These are phyloP conservation scores for Chaetodon trifascialis DNA, from an alignment of 2,113 vertebrate species.

Conservation along the genomic window DNA sequence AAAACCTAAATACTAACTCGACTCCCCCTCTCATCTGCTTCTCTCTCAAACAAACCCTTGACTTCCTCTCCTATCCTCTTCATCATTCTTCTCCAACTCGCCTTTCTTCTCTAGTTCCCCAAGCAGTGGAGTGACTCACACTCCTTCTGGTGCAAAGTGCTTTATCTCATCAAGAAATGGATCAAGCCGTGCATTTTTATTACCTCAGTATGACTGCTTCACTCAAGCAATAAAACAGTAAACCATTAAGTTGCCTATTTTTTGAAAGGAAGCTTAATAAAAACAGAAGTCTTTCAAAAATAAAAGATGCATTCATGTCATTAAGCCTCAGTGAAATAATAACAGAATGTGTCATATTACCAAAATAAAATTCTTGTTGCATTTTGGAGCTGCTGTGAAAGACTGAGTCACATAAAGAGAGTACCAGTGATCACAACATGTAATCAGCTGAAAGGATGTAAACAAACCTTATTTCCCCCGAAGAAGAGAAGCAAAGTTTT, in stretches of 20 bases:
- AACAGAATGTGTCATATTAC: neutral
- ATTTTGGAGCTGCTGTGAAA: neutral
- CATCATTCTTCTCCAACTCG: neutral
- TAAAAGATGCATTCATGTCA: neutral
- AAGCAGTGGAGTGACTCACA: constrained; percentile 21
- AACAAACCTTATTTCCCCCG: neutral
- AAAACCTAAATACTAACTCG: neutral
- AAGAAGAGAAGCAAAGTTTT: neutral
- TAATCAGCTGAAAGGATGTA: neutral
- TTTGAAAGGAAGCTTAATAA: constrained; percentile 12
- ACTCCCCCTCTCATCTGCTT: neutral
- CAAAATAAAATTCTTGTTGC: neutral
- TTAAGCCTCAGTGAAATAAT: neutral
- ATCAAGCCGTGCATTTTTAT: constrained; percentile 19
- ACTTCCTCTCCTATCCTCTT: constrained; percentile 6
- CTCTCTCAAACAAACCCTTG: neutral
- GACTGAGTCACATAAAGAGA: neutral
- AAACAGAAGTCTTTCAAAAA: neutral
- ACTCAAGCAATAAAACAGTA: constrained; percentile 3
- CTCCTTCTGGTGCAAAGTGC: constrained; percentile 13
- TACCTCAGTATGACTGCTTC: constrained; percentile 1
- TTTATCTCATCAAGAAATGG: constrained; percentile 43
- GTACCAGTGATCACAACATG: neutral
- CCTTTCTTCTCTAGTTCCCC: neutral
- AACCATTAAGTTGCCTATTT: constrained; percentile 2